Evolutionary conservation across 2,888 invertebrate species (phyloP), one percentile per base, ranked within the genome.

Genomic region (Mesodorylaimus sp.): DNA sequence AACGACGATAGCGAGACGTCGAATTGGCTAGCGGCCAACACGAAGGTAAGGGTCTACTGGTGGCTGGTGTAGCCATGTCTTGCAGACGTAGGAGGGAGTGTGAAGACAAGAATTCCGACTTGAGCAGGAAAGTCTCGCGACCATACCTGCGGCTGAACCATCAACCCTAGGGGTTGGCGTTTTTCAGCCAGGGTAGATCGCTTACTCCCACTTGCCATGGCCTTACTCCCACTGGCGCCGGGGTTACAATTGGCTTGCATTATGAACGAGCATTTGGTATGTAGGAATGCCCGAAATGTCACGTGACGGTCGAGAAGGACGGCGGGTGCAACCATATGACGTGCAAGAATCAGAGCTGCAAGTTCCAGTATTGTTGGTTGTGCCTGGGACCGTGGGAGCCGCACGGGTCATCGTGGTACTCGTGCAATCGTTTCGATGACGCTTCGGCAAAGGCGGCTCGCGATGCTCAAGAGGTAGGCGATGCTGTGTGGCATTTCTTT

Each of bases 251-350:
- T n/a, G n/a, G n/a, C n/a, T n/a, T n/a, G n/a, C n/a, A n/a, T n/a
- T n/a, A n/a, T n/a, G n/a, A n/a, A n/a, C n/a, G n/a, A n/a, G n/a
- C n/a, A 42, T 37, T 29, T 43, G 36, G 49, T 54, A 59, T 64
- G 32, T 54, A 75, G 73, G 91, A 93, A 72, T 95, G 95, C 70
- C 95, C 95, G 41, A 86, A 85, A 69, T 97, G 95, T 72, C 87
- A 88, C 70, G 89, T 88, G 45, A 72, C 71, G 5, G 73, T 73
- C 56, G 73, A 74, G 60, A 74, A 74, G 59, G 89, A 95, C 70
- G 95, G 95, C 54, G 95, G 95, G 46, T 97, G 95, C 70, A 97
- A 97, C 73, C 95, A 97, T 72, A 95, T 97, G 93, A 83, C 85
- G 47, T 97, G 95, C 74, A 93, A 91, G 74, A 95, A 93, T 74